Conservation (phyloP, 2,113 vertebrate genomes). For the Malaclemys terrapin region DNA sequence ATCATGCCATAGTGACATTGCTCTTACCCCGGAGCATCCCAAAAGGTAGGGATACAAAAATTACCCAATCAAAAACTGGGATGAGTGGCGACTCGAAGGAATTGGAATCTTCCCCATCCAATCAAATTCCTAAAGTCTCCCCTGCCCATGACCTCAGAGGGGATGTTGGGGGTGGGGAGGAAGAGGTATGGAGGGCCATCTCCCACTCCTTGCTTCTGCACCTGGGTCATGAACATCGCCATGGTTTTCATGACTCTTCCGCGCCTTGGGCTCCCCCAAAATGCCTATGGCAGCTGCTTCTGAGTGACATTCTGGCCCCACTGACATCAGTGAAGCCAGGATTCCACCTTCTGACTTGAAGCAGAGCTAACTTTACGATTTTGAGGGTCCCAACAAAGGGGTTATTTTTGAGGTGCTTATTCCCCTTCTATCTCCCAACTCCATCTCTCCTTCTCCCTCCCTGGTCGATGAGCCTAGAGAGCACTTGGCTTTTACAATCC, state of each 20-base stretch:
- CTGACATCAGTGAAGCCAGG: not conserved
- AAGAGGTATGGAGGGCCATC: not conserved
- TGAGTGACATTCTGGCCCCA: not conserved
- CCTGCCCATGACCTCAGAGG: not conserved
- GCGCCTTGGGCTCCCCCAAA: not conserved
- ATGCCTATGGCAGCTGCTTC: not conserved
- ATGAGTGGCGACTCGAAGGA: not conserved
- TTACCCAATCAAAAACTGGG: not conserved
- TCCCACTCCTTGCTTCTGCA: not conserved
- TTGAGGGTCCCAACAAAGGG: not conserved
- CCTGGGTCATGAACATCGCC: not conserved
- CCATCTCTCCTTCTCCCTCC: not conserved
- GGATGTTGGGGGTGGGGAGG: not conserved
- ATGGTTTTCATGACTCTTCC: not conserved
- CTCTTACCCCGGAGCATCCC: not conserved
- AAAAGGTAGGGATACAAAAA: not conserved
- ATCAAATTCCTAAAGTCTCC: not conserved
- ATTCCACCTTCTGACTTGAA: not conserved
- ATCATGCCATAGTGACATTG: fast-evolving
- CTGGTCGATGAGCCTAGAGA: not conserved
- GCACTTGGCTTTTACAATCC: not conserved
- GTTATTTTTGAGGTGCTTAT: too few relatives aligned
- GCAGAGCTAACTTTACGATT: not conserved
- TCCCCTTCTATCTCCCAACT: not conserved
- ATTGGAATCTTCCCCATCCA: not conserved